phyloP scores from a whole-genome alignment of 2,797 vertebrate species.

The Falco concolor region DNA sequence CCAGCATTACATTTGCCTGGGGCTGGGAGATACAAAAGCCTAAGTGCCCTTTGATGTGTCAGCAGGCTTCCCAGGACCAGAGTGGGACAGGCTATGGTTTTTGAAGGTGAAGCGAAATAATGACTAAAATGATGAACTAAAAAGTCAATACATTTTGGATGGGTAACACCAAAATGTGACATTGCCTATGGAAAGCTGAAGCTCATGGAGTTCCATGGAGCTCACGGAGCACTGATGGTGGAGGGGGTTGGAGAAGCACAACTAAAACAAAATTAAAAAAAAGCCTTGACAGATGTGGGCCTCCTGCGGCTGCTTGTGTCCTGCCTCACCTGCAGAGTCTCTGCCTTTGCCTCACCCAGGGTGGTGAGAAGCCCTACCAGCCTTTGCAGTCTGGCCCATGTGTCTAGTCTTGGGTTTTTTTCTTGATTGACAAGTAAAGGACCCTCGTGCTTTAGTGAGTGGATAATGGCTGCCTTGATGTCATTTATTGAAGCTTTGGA shows the following conservation, averaged over 20 bases:
- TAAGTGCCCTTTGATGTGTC: background rate
- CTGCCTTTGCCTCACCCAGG: background rate
- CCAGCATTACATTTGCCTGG: background rate
- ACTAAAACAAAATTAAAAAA: background rate
- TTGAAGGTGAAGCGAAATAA: background rate
- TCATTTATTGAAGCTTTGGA: constrained; percentile 30
- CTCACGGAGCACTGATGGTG: background rate
- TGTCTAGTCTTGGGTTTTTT: background rate
- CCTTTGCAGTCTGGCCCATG: background rate
- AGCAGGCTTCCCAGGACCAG: background rate
- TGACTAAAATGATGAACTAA: background rate
- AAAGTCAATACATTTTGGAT: background rate
- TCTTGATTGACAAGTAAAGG: constrained; percentile 12
- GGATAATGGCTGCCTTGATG: constrained; percentile 12
- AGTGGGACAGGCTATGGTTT: background rate
- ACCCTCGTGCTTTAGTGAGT: background rate
- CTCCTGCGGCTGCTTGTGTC: background rate
- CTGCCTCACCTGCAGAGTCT: background rate
- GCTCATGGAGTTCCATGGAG: background rate
- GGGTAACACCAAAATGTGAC: background rate
- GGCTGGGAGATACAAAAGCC: background rate
- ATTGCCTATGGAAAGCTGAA: background rate
- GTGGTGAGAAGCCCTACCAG: background rate
- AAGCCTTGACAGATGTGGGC: background rate
- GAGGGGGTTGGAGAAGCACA: background rate